Base-by-base conservation (phyloP, 2,113 vertebrate species). In the Grus americana region DNA sequence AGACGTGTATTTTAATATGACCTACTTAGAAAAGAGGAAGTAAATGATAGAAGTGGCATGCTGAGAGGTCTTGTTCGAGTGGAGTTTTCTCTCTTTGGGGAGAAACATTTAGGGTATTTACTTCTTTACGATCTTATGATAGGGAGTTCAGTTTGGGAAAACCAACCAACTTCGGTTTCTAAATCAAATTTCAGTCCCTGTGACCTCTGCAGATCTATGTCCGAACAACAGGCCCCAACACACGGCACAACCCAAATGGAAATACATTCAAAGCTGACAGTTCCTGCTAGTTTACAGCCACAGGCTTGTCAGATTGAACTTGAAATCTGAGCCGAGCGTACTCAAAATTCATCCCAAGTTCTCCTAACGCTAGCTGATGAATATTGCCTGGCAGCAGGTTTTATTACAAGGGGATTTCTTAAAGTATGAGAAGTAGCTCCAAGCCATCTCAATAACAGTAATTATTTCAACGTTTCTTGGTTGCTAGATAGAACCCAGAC, bases 301-400 rank as follows among this genome's bases (percentile, higher is more conserved):
- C 57, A n/a, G 83, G 65, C 88, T 93, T 96, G 88, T 96, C 92
- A 95, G 65, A 93, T 36, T 91, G 92, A 94, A 86, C 92, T 89
- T 92, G 92, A 95, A 94, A 96, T 93, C 91, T 91, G 92, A 95
- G 95, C 96, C 4, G 0, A 92, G 26, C 70, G 70, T 38, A 81
- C 86, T 97, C 83, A 96, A 93, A 97, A 97, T 97, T 97, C 95
- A 97, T 71, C 80, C 91, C 83, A 79, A 93, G 66, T 87, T 92
- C 88, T 93, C 61, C 65, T 92, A 61, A 89, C 16, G 5, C 66
- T 66, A 91, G 86, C 58, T 92, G 95, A 93, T 95, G 89, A 96
- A 75, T 97, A 91, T 93, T 95, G 92, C 92, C 88, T 96, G 70
- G 78, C 78, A 96, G 91, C 71, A 87, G 83, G 54, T 95, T 96